A percentile compares a stretch with the other conserved stretches of the same genome.
These are phyloP conservation scores for Acanthacorydalis orientalis DNA, from an alignment of 2,888 invertebrate genomes.

Conservation along the genomic window DNA sequence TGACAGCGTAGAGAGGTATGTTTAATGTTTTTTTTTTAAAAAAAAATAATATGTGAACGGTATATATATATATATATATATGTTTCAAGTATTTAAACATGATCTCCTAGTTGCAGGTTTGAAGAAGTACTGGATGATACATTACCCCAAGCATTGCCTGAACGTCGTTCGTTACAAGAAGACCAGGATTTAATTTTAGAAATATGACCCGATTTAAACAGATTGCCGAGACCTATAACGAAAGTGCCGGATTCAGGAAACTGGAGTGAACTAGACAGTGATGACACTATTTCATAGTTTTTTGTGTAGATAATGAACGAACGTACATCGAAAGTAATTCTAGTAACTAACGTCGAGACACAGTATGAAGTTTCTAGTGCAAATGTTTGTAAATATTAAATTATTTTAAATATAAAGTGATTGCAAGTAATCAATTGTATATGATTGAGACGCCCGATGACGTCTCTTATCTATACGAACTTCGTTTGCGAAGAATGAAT, in stretches of 20 bases:
- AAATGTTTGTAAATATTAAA: too few species aligned
- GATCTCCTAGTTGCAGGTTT: conserved; percentile 17
- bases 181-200: conserved; percentile 23
- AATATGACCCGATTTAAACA: conserved; percentile 23
- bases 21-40: neutral
- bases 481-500: too few species aligned
- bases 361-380: too few species aligned
- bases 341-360: too few species aligned
- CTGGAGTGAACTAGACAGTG: conserved; percentile 19
- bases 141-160: conserved; percentile 22
- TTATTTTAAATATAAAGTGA: too few species aligned
- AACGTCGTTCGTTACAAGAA: conserved; percentile 7
- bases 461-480: too few species aligned
- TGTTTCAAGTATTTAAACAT: conserved; percentile 12
- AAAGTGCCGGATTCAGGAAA: conserved; percentile 21
- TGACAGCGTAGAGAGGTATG: conserved; percentile 25
- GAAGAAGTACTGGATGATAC: conserved; percentile 25
- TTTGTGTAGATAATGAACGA: too few species aligned
- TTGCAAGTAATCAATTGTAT: too few species aligned
- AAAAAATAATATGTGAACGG: too few species aligned
- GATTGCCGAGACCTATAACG: conserved; percentile 17
- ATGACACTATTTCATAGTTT: conserved; percentile 9
- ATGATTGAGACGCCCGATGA: too few species aligned
- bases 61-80: neutral
- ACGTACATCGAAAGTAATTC: too few species aligned